A percentile compares a stretch with the other conserved stretches of the same genome.
These are phyloP conservation scores for Glaucomys volans DNA, from an alignment of 2,113 vertebrate genomes.

Conservation along the genomic window DNA sequence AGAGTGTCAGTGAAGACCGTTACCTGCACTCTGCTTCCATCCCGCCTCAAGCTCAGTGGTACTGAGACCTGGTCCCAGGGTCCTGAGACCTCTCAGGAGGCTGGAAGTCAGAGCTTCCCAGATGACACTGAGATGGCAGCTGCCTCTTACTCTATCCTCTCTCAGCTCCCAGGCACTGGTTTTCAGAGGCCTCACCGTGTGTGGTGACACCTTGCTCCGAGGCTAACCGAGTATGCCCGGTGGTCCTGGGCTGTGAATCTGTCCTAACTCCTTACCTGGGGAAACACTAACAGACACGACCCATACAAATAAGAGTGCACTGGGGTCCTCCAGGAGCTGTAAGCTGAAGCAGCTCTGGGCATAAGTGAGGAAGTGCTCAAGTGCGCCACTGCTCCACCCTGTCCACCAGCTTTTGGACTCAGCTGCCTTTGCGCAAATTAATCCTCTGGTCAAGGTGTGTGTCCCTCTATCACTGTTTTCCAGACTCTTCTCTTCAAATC, in stretches of 20 bases:
- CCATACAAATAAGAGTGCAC: background rate
- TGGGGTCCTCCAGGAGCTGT: background rate
- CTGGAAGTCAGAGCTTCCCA: background rate
- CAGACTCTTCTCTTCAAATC: background rate
- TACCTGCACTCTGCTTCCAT: background rate
- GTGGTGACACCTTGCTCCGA: background rate
- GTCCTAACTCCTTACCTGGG: background rate
- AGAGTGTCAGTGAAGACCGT: accelerated
- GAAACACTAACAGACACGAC: background rate
- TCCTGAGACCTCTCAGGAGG: background rate
- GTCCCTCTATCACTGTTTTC: background rate
- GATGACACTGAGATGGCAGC: background rate
- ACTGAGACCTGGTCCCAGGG: background rate
- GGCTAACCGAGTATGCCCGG: accelerated
- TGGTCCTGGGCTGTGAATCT: background rate
- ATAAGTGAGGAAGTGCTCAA: background rate
- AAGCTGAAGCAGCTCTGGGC: no score
- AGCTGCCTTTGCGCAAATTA: background rate
- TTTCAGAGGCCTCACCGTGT: background rate
- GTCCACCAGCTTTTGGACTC: background rate
- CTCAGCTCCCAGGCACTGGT: background rate
- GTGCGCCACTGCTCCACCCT: background rate
- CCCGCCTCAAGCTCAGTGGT: background rate
- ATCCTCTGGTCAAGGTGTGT: background rate
- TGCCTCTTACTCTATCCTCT: no score